A percentile compares a stretch with the other conserved stretches of the same genome.
These are phyloP conservation scores for Drosophila parabipectinata DNA, from an alignment of 1,140 invertebrate genomes.

Conservation along the genomic window DNA sequence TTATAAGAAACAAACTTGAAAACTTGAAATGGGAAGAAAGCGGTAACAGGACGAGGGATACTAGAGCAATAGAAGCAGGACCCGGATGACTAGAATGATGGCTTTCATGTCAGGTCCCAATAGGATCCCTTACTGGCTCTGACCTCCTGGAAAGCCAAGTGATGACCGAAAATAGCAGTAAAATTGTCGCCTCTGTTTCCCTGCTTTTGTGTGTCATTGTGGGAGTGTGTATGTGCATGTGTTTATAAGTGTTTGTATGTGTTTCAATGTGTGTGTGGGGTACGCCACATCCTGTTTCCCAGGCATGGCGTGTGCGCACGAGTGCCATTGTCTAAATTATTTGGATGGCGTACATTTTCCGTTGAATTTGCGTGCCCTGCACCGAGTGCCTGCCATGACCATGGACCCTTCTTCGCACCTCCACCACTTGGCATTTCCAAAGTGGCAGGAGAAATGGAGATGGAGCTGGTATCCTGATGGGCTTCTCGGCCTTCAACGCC, in stretches of 20 bases:
- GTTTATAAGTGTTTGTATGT: constrained; percentile 15
- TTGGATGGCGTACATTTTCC: constrained; percentile 70
- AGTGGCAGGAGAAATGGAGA: background rate
- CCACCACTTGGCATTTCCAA: constrained; percentile 5
- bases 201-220: constrained; percentile 25
- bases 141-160: constrained; percentile 43
- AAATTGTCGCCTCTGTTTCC: constrained; percentile 65
- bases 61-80: background rate
- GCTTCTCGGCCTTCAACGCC: constrained; percentile 19
- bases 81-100: constrained; percentile 5
- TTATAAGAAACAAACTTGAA: constrained; percentile 7
- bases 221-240: constrained; percentile 13
- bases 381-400: constrained; percentile 26
- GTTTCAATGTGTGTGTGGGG: constrained; percentile 19
- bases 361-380: constrained; percentile 61
- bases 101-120: constrained; percentile 32
- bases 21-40: background rate
- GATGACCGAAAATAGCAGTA: constrained; percentile 61
- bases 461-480: constrained; percentile 4
- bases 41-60: no score
- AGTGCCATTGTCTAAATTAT: constrained; percentile 81
- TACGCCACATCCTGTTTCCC: constrained; percentile 49
- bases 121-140: constrained; percentile 31
- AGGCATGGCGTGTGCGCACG: constrained; percentile 74
- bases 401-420: constrained; percentile 20